Conservation (phyloP, 2,888 invertebrate species). For the Leucania comma region DNA sequence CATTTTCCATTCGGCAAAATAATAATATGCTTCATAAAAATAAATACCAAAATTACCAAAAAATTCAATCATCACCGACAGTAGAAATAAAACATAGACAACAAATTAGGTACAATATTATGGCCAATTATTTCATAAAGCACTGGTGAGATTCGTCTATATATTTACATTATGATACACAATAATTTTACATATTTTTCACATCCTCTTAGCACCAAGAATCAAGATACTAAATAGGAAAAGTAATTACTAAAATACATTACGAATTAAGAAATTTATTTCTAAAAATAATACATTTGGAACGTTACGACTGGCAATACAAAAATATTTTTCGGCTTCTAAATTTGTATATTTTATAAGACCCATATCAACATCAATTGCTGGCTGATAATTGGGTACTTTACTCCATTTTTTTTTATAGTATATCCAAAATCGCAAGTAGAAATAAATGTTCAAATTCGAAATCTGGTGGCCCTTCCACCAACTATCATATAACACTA, state of each 20-base stretch:
- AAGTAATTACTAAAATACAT: constrained; percentile 24
- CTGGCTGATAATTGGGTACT: too few relatives aligned
- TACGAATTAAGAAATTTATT: constrained; percentile 12
- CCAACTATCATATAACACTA: too few relatives aligned
- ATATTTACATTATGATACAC: constrained; percentile 56
- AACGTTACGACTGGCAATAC: constrained; percentile 28
- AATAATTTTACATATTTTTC: constrained; percentile 43
- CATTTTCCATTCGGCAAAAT: constrained; percentile 49
- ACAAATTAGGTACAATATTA: constrained; percentile 61
- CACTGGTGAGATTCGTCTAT: constrained; percentile 56
- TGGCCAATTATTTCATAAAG: constrained; percentile 58
- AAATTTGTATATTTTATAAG: constrained; percentile 8
- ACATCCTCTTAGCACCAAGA: constrained; percentile 55
- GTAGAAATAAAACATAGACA: constrained; percentile 44
- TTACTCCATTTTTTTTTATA: too few relatives aligned
- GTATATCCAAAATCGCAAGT: too few relatives aligned
- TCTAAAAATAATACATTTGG: constrained; percentile 33
- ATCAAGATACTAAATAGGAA: constrained; percentile 42
- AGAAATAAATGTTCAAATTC: too few relatives aligned
- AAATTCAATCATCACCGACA: constrained; percentile 28
- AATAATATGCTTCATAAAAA: constrained; percentile 54
- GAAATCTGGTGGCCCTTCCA: too few relatives aligned
- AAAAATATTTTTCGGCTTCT: constrained; percentile 32
- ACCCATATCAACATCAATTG: constrained; percentile 1
- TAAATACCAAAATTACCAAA: constrained; percentile 37